Evolutionary conservation across 1,140 invertebrate genomes (phyloP).

Genomic region (Dysdera silvatica): DNA sequence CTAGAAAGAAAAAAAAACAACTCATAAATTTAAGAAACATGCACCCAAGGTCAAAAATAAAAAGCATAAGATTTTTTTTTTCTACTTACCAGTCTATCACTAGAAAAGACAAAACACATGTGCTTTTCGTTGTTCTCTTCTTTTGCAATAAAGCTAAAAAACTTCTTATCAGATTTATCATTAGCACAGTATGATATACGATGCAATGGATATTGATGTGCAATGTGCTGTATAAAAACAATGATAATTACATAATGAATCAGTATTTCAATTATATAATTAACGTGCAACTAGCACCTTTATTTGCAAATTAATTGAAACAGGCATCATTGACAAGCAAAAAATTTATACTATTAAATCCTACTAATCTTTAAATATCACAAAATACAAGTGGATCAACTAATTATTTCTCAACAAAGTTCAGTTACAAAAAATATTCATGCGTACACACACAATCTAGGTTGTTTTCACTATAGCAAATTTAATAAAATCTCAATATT

Average conservation of each 20-base stretch:
- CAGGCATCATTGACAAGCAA: too few species aligned
- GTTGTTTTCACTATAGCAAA: too few species aligned
- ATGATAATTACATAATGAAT: neutral
- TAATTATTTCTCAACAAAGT: too few species aligned
- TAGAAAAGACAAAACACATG: conserved; percentile 92
- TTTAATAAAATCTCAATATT: too few species aligned
- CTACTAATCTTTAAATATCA: too few species aligned
- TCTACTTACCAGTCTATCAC: conserved; percentile 69
- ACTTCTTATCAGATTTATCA: conserved; percentile 93
- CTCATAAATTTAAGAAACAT: neutral
- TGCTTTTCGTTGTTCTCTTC: conserved; percentile 71
- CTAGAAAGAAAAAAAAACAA: conserved; percentile 38
- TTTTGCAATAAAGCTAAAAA: conserved; percentile 95
- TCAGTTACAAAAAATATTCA: too few species aligned
- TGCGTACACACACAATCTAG: too few species aligned
- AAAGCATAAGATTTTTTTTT: too few species aligned
- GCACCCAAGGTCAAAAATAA: too few species aligned
- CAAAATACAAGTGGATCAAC: too few species aligned
- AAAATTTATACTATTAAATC: too few species aligned
- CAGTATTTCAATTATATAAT: neutral
- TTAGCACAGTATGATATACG: conserved; percentile 96
- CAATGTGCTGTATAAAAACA: conserved; percentile 54
- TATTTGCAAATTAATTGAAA: neutral
- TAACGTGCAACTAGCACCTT: neutral
- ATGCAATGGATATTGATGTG: conserved; percentile 93